A percentile compares a stretch with the other conserved stretches of the same genome.
Evolutionary conservation across 2,888 invertebrate species (phyloP).

Genomic region (Lasioglossum malachurum): DNA sequence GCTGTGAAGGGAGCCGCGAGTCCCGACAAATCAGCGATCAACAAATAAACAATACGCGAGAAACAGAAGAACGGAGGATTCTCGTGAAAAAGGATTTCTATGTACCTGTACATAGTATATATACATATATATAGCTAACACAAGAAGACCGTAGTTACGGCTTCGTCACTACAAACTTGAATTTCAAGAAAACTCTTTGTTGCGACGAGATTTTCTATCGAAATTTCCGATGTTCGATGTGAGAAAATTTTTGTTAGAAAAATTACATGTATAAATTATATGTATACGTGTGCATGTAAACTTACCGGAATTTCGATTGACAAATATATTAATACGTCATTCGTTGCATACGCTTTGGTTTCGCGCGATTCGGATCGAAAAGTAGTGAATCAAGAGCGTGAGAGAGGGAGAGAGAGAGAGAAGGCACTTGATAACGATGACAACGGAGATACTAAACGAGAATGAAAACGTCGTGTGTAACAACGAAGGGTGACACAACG

Average conservation of each 20-base stretch:
- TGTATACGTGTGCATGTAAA: not conserved
- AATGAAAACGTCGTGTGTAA: conserved; percentile 51
- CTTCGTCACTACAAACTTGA: not conserved
- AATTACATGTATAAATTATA: not conserved
- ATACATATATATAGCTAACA: not conserved
- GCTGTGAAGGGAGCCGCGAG: conserved; percentile 41
- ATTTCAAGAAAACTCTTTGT: not conserved
- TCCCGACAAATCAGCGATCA: conserved; percentile 39
- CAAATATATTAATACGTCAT: conserved; percentile 33
- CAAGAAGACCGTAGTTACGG: not conserved
- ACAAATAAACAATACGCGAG: conserved; percentile 55
- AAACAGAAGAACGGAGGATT: conserved; percentile 21
- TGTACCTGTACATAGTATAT: not conserved
- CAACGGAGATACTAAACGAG: conserved; percentile 40
- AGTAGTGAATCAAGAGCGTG: conserved; percentile 47
- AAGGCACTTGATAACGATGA: conserved; percentile 67
- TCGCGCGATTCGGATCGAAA: conserved; percentile 48
- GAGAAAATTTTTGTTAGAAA: not conserved
- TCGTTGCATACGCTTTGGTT: conserved; percentile 48
- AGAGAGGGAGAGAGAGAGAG: conserved; percentile 50
- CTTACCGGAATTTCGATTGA: conserved; percentile 1
- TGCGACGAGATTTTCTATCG: not conserved
- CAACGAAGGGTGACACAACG: conserved; percentile 47
- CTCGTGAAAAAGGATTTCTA: conserved; percentile 30
- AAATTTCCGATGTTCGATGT: not conserved